Base-by-base conservation (phyloP, 2,888 invertebrate genomes). In the Iphiclides podalirius region DNA sequence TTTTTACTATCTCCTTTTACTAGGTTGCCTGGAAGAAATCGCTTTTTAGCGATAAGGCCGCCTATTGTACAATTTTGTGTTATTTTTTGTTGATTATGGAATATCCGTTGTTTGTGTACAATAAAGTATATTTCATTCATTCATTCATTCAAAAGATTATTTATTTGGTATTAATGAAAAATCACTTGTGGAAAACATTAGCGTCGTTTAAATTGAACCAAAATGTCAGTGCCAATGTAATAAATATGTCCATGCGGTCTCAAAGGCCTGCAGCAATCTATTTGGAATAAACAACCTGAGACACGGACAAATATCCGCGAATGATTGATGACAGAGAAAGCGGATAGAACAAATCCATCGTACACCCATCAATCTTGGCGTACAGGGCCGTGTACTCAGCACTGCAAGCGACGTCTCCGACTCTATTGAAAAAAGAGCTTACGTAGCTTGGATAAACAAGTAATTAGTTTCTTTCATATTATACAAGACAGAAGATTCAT, bases 301-400 rank as follows among this genome's bases (percentile, higher is more conserved):
- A 87, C 84, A 86, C 74, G 85, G 83, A 86, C 87, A 87, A 87
- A 87, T 87, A 87, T 86, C 79, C 80, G 75, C 77, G 71, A 81
- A 87, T 88, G 88, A 88, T 88, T 84, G 88, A 88, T 88, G 87
- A 86, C 79, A 70, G 70, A 64, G 73, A 71, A 73, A 80, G 75
- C 79, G 86, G 83, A 87, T 87, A 83, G 85, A 87, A 87, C 87
- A 85, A 88, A 88, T 87, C 88, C 86, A 84, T 85, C 79, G 71
- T 61, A 66, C 67, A 63, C 70, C 75, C 84, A 88, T 88, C 87
- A 87, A 88, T 88, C 87, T 87, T 86, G 72, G 72, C 60, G 66
- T 61, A 53, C 52, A 53, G 56, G 54, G 63, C 34, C 35, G 44
- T 44, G 44, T 58, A 61, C 60, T 68, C 63, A 65, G 67, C 75